Conservation (phyloP, 2,113 vertebrate genomes). For the Serranochromis macrocephalus region DNA sequence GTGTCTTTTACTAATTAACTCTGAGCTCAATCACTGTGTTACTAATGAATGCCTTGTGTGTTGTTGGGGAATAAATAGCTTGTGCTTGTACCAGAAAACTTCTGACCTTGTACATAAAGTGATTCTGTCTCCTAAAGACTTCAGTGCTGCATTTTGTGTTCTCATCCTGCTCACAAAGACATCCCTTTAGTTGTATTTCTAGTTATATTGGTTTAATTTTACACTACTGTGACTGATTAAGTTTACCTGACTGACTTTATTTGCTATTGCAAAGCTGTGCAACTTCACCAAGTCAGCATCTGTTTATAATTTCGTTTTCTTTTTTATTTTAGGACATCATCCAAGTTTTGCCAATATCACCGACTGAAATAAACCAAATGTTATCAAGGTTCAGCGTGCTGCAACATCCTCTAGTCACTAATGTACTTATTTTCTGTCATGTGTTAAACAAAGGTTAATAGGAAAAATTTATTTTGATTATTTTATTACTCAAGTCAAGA, state of each 20-base stretch:
- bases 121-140: neutral
- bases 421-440: neutral
- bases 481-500: neutral
- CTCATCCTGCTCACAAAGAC: neutral
- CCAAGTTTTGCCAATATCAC: neutral
- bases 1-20: neutral
- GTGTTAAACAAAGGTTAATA: neutral
- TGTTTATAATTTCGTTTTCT: neutral
- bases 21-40: neutral
- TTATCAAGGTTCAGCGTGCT: neutral
- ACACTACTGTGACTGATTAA: neutral
- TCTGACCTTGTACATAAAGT: neutral
- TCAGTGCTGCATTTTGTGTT: neutral
- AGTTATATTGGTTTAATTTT: neutral
- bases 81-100: neutral
- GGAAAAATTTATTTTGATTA: neutral
- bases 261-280: neutral
- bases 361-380: conserved; percentile 8
- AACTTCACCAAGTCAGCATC: neutral
- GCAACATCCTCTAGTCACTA: neutral
- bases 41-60: neutral
- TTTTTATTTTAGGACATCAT: neutral
- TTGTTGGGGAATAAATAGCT: neutral
- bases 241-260: neutral
- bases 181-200: neutral